phyloP scores from a whole-genome alignment of 2,113 vertebrate genomes.

The chimpanzee (Pan troglodytes) region NHGRI_mPanTro3-v2.1_pri NC_086015.1:111948001-111948500 shows the following conservation, averaged over 20 bases:
- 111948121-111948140: background rate
- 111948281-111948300: constrained; percentile 11
- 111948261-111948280: background rate
- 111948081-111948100: background rate
- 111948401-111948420: background rate
- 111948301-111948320: background rate
- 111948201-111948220: background rate
- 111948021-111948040: too few relatives aligned
- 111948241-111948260: background rate
- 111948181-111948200: background rate
- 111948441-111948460: background rate
- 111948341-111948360: background rate
- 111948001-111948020: background rate
- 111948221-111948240: background rate
- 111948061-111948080: background rate
- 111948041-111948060: too few relatives aligned
- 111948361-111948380: constrained; percentile 13
- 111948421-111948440: background rate
- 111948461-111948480: background rate
- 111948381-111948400: background rate
- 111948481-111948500: background rate
- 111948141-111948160: background rate
- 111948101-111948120: background rate
- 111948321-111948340: background rate
- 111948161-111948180: background rate